Conservation (phyloP, 2,888 invertebrate genomes). For the Leptinotarsa haldemani region DNA sequence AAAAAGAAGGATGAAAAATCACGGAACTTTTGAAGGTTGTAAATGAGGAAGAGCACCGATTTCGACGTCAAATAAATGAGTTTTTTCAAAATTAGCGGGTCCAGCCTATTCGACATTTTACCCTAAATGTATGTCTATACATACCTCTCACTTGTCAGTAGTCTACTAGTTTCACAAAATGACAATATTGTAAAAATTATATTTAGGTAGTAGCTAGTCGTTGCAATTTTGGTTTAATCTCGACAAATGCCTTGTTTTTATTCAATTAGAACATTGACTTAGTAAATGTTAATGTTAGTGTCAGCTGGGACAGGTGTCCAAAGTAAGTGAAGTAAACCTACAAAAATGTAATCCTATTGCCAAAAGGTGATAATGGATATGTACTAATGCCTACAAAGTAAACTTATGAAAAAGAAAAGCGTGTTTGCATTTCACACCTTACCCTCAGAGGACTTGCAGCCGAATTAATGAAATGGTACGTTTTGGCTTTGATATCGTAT, state of each 20-base stretch:
- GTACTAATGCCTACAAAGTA: constrained; percentile 38
- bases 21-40: too few relatives aligned
- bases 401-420: constrained; percentile 33
- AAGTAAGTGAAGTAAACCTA: constrained; percentile 25
- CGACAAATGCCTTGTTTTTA: background rate
- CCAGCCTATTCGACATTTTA: too few relatives aligned
- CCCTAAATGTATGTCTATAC: background rate
- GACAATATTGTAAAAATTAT: constrained; percentile 17
- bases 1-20: too few relatives aligned
- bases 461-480: constrained; percentile 53
- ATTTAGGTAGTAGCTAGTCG: background rate
- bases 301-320: constrained; percentile 67
- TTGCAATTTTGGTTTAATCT: constrained; percentile 5
- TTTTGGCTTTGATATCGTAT: constrained; percentile 46
- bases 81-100: too few relatives aligned
- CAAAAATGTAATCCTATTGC: constrained; percentile 19
- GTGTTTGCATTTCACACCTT: constrained; percentile 46
- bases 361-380: constrained; percentile 42
- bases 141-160: background rate
- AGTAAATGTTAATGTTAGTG: constrained; percentile 57
- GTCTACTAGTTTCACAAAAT: constrained; percentile 7
- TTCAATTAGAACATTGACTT: background rate
- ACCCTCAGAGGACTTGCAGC: constrained; percentile 34
- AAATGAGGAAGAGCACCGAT: too few relatives aligned
- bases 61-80: too few relatives aligned